Percentiles rank a stretch among this genome's conserved stretches.
Evolutionary conservation across 2,113 vertebrate genomes (phyloP).

Genomic region (Apistogramma diplotaenia): DNA sequence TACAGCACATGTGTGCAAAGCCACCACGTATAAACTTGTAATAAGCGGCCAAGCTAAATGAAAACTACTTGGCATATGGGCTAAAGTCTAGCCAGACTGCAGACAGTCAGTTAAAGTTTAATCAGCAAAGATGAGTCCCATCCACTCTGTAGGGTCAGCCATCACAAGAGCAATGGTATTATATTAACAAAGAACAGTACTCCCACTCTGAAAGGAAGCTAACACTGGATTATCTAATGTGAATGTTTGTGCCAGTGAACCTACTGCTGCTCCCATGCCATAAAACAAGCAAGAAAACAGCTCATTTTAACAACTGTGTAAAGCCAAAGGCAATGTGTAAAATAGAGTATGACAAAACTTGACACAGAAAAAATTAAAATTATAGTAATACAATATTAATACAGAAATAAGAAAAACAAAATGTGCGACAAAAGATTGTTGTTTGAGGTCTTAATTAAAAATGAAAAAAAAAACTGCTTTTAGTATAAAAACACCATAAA

Average conservation of each 20-base stretch:
- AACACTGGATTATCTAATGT: not conserved
- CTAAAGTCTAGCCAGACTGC: not conserved
- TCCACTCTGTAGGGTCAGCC: not conserved
- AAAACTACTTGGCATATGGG: not conserved
- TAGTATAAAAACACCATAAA: not conserved
- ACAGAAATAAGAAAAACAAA: not conserved
- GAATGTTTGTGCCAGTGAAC: not conserved
- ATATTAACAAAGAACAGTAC: conserved; percentile 30
- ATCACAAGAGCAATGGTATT: not conserved
- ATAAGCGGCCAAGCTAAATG: not conserved
- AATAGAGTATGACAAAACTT: not conserved
- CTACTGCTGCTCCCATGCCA: not conserved
- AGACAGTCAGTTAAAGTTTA: conserved; percentile 40
- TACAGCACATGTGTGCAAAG: not conserved
- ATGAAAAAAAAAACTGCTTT: not conserved
- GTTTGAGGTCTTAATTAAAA: not conserved
- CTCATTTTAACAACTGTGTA: accelerated
- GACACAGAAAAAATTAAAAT: accelerated
- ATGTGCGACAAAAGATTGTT: not conserved
- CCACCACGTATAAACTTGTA: not conserved
- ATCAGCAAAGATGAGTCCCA: not conserved
- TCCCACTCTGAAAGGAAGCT: not conserved
- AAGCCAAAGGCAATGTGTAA: not conserved
- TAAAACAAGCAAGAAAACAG: not conserved
- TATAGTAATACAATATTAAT: not conserved